These are phyloP conservation scores for Dryobates pubescens DNA, from an alignment of 2,797 vertebrate species.

Conservation along the genomic window DNA sequence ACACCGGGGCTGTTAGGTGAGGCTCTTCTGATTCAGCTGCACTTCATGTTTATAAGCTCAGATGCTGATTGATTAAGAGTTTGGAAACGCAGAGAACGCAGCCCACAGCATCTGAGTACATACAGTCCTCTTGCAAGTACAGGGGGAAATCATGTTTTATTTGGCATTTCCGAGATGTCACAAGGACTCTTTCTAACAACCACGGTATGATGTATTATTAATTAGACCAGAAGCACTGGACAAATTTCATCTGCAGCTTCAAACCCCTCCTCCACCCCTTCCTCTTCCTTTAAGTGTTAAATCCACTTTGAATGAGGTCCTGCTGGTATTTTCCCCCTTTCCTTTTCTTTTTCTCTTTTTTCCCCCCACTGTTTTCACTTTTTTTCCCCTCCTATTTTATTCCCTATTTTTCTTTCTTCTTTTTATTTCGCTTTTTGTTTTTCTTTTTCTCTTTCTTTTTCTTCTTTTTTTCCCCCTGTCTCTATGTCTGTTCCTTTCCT, in stretches of 20 bases:
- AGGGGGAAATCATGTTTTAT: not conserved
- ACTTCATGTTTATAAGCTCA: not conserved
- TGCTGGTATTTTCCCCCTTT: not conserved
- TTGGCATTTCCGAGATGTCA: not conserved
- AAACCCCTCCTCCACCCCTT: not conserved
- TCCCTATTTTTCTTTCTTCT: not conserved
- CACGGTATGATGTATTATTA: not conserved
- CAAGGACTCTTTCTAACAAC: not conserved
- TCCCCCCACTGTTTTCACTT: too few species aligned
- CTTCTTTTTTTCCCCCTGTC: not conserved
- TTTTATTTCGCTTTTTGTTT: not conserved
- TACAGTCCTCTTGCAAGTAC: not conserved
- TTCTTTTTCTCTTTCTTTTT: not conserved
- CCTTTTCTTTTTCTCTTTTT: too few species aligned
- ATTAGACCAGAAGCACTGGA: not conserved
- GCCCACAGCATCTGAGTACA: not conserved
- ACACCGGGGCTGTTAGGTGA: not conserved
- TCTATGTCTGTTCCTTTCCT: not conserved
- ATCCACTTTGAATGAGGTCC: not conserved
- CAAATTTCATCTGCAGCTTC: slow-evolving; percentile 7
- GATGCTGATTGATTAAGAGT: not conserved
- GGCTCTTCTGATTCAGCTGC: not conserved
- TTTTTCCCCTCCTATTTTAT: not conserved
- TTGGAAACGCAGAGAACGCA: not conserved
- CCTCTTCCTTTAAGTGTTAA: not conserved